Evolutionary conservation across 2,888 invertebrate species (phyloP), one percentile per base, ranked within the genome.

Genomic region (Drosophila formosana): DNA sequence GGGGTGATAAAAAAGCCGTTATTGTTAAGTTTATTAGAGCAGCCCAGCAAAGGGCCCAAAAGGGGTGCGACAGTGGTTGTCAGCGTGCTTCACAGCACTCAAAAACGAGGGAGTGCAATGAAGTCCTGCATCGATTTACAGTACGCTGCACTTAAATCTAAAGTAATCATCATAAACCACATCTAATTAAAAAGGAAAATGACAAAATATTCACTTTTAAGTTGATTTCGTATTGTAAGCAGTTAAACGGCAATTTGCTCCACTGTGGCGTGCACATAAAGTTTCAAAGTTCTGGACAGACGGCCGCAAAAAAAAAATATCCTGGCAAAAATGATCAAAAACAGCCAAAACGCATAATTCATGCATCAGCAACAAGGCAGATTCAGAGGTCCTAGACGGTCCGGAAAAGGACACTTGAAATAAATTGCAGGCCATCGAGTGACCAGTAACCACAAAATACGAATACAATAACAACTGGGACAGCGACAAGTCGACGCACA

Each of bases 331-430:
- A 85, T 82, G 82, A 85, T 89, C 89, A 89, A 82, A 88, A 85
- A 87, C 89, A 89, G 80, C 75, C 46, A 80, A 87, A 88, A 78
- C 81, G 79, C 82, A 80, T 89, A 83, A 89, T 89, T 89, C 87
- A 89, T 83, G 88, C 86, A 85, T 87, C 85, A 81, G 72, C 74
- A 68, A 80, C 74, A 87, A 70, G 75, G 65, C 78, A 70, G 13
- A 65, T 65, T 63, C 51, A 60, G 52, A 51, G 30, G 50, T 51
- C 25, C 51, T 51, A 3, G 5, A 18, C 18, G 18, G 18, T 18
- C 43, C 66, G 56, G 65, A 37, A 76, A 72, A 73, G 78, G 75
- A 82, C 78, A 75, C 82, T 85, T 68, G 52, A 85, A 74, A 80
- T 80, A 82, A 85, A 85, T 82, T 75, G 75, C 80, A 60, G 65